Conservation (phyloP, 1,140 invertebrate genomes). For the Plodia interpunctella region DNA sequence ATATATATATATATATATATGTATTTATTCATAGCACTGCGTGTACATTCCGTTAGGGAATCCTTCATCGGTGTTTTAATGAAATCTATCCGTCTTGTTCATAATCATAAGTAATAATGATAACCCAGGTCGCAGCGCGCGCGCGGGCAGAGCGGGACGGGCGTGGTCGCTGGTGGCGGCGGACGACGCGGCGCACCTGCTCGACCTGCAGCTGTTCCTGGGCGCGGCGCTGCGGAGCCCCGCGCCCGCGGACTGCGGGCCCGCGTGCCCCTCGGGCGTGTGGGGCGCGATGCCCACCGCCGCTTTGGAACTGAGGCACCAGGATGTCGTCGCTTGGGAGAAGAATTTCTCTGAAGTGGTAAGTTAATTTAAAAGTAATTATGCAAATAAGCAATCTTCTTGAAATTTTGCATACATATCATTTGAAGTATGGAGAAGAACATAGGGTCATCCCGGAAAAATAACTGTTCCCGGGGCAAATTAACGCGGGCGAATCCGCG, state of each 20-base stretch:
- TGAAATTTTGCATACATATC: no score
- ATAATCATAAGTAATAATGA: no score
- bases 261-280: conserved; percentile 73
- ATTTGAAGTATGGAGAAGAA: no score
- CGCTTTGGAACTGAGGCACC: conserved; percentile 89
- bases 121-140: conserved; percentile 94
- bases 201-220: conserved; percentile 97
- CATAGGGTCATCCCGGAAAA: no score
- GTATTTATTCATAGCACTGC: no score
- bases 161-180: conserved; percentile 92
- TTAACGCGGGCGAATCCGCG: no score
- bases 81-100: no score
- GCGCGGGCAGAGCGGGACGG: conserved; percentile 93
- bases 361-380: conserved; percentile 49
- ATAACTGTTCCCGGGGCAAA: no score
- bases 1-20: no score
- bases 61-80: no score
- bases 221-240: conserved; percentile 84
- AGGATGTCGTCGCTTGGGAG: conserved; percentile 87
- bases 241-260: conserved; percentile 60
- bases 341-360: conserved; percentile 86
- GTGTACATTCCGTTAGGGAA: no score
- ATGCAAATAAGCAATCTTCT: no score
- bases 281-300: conserved; percentile 89
- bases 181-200: conserved; percentile 94